phyloP scores from a whole-genome alignment of 2,888 invertebrate genomes.

The Malacosoma neustria region DNA sequence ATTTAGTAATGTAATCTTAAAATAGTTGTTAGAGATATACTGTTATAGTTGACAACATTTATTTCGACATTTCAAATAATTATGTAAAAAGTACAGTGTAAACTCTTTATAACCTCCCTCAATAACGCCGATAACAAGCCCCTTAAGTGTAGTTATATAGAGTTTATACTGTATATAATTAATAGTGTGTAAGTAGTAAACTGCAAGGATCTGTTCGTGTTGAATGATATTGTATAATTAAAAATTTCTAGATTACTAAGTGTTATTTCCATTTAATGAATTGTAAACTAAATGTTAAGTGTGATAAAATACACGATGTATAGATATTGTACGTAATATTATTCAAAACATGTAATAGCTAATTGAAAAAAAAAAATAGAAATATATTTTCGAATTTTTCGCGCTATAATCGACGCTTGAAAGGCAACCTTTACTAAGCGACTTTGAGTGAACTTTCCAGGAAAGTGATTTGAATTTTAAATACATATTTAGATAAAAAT shows the following conservation, averaged over 20 bases:
- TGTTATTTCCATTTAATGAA: conserved; percentile 46
- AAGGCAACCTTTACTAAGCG: no score
- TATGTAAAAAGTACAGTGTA: no score
- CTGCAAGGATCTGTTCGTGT: conserved; percentile 41
- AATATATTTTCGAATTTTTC: no score
- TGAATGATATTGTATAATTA: conserved; percentile 24
- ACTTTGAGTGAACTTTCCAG: no score
- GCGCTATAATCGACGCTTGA: no score
- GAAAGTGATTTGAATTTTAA: no score
- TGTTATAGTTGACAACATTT: background rate
- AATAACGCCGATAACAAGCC: no score
- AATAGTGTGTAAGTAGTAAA: conserved; percentile 7
- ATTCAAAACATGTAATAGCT: conserved; percentile 3
- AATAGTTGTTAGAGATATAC: background rate
- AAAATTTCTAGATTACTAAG: conserved; percentile 29
- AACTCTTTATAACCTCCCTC: no score
- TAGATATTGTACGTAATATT: background rate
- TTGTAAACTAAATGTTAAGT: conserved; percentile 34
- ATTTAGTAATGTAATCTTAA: conserved; percentile 11
- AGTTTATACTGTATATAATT: conserved; percentile 6
- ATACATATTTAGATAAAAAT: no score
- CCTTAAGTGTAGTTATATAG: no score
- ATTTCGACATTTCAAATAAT: background rate
- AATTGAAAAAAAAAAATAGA: no score
- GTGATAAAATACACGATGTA: conserved; percentile 30